Percentiles rank a stretch among this genome's conserved stretches.
Evolutionary conservation across 2,113 vertebrate genomes (phyloP).

Genomic region (Oreochromis aureus): DNA sequence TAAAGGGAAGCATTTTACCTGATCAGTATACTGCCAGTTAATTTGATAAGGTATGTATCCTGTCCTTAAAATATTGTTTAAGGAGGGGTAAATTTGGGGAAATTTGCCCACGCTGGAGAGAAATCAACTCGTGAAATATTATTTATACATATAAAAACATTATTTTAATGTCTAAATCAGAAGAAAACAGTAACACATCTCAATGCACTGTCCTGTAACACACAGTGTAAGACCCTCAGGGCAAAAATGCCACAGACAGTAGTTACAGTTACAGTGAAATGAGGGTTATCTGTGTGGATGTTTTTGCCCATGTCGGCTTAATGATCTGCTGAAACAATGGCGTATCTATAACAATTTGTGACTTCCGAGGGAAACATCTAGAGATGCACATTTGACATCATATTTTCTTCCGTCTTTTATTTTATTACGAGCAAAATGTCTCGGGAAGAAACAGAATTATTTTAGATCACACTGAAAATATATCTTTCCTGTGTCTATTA

Average conservation of each 20-base stretch:
- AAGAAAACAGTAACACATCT: not conserved
- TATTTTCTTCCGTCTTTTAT: not conserved
- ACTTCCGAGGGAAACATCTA: not conserved
- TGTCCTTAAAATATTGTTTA: not conserved
- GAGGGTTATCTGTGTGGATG: not conserved
- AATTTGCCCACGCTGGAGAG: not conserved
- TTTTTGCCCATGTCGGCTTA: not conserved
- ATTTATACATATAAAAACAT: not conserved
- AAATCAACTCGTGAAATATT: rapidly evolving
- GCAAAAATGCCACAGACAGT: not conserved
- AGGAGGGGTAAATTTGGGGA: not conserved
- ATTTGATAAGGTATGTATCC: not conserved
- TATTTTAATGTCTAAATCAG: not conserved
- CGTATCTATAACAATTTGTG: not conserved
- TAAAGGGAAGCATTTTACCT: slow-evolving; percentile 15
- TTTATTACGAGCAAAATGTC: not conserved
- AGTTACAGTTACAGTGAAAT: not conserved
- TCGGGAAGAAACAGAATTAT: not conserved
- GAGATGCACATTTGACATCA: not conserved
- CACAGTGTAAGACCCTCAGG: not conserved
- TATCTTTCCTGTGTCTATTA: not conserved
- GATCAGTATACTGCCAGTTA: slow-evolving; percentile 2
- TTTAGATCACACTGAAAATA: not conserved
- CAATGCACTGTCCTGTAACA: not conserved
- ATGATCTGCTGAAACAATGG: not conserved